phyloP scores from a whole-genome alignment of 2,888 invertebrate genomes.

The Hofmannophila pseudospretella region DNA sequence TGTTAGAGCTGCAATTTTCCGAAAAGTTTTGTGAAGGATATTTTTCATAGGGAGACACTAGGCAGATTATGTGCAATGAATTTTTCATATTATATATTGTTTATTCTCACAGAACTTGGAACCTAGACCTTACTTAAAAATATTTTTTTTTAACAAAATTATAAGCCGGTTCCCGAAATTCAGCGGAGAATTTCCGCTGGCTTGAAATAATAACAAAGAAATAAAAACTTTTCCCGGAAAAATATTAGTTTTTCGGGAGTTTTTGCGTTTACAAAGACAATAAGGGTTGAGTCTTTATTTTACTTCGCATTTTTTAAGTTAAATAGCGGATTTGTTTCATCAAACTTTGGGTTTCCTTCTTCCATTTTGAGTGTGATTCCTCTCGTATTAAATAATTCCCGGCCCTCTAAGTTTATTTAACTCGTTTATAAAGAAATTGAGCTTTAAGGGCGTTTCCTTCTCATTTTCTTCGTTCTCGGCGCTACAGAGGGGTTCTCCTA shows the following conservation, averaged over 20 bases:
- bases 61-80: too few species aligned
- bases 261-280: slow-evolving; percentile 41
- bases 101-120: too few species aligned
- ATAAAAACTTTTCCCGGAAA: slow-evolving; percentile 44
- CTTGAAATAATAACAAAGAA: slow-evolving; percentile 47
- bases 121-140: background rate
- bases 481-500: slow-evolving; percentile 11
- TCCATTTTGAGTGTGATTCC: too few species aligned
- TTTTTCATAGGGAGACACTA: too few species aligned
- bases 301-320: slow-evolving; percentile 30
- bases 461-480: slow-evolving; percentile 1
- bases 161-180: slow-evolving; percentile 32
- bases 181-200: slow-evolving; percentile 30
- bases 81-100: too few species aligned
- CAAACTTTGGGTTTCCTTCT: too few species aligned
- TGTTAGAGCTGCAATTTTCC: too few species aligned
- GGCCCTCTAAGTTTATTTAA: slow-evolving; percentile 14
- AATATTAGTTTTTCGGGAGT: slow-evolving; percentile 47
- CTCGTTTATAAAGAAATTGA: slow-evolving; percentile 10
- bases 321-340: slow-evolving; percentile 27
- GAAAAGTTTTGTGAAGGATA: too few species aligned
- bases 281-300: slow-evolving; percentile 34
- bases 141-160: slow-evolving; percentile 42
- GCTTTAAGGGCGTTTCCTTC: slow-evolving; percentile 2
- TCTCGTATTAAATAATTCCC: background rate